Evolutionary conservation across 2,113 vertebrate genomes (phyloP).

Genomic region (Neogale vison): DNA sequence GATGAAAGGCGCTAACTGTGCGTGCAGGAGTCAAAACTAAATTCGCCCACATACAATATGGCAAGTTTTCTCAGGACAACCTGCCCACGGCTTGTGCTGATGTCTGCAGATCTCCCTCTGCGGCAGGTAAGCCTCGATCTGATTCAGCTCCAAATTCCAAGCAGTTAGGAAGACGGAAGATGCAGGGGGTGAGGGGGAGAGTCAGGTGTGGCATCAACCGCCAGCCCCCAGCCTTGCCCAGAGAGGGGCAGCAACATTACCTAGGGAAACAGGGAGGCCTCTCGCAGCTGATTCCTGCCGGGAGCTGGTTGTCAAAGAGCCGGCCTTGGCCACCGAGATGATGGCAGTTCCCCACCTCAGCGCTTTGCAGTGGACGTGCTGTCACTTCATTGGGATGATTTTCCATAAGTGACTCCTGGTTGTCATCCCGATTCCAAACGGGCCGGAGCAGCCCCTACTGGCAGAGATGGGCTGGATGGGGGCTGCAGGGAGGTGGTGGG

Average conservation of each 20-base stretch:
- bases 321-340: background rate
- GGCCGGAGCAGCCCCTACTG: background rate
- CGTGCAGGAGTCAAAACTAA: background rate
- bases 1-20: background rate
- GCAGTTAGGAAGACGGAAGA: background rate
- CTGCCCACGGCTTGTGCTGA: background rate
- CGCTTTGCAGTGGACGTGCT: fast-evolving
- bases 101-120: background rate
- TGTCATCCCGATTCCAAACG: background rate
- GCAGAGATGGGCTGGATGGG: background rate
- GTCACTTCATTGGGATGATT: background rate
- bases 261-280: background rate
- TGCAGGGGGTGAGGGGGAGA: background rate
- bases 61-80: background rate
- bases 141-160: background rate
- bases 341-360: background rate
- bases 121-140: background rate
- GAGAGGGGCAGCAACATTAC: background rate
- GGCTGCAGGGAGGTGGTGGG: background rate
- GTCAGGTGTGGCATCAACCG: fast-evolving
- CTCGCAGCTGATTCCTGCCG: background rate
- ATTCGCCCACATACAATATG: fast-evolving
- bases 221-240: background rate
- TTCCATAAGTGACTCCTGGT: background rate
- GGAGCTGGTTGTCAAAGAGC: fast-evolving